Conservation (phyloP, 2,888 invertebrate species). For the Eumerus sabulonum region DNA sequence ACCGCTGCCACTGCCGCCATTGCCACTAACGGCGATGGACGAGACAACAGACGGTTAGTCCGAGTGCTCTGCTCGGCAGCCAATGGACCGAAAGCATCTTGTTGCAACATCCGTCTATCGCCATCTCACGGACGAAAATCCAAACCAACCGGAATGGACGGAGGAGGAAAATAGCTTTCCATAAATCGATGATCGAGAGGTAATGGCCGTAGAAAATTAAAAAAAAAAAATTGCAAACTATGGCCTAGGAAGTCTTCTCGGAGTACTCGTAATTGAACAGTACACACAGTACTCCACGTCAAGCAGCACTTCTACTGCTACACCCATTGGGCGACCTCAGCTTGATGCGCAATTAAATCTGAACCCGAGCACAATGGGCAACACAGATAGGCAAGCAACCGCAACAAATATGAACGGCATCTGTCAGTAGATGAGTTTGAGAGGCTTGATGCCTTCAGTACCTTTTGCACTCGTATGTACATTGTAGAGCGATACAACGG, state of each 20-base stretch:
- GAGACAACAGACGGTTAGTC: too few species aligned
- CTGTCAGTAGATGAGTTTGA: conserved; percentile 33
- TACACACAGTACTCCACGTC: background rate
- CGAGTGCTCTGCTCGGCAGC: too few species aligned
- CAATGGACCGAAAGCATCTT: conserved; percentile 38
- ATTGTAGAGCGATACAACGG: conserved; percentile 30
- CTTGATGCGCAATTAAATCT: conserved; percentile 69
- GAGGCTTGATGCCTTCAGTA: conserved; percentile 28
- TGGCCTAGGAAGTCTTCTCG: conserved; percentile 44
- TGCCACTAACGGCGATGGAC: too few species aligned
- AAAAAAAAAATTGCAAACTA: conserved; percentile 55
- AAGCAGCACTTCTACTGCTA: conserved; percentile 28
- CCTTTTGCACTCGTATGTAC: conserved; percentile 22
- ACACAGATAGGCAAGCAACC: conserved; percentile 35
- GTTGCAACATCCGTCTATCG: conserved; percentile 58
- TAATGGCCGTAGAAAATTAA: conserved; percentile 67
- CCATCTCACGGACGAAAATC: conserved; percentile 41
- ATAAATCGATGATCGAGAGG: conserved; percentile 68
- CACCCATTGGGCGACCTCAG: conserved; percentile 63
- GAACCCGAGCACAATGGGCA: conserved; percentile 39
- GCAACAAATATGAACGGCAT: conserved; percentile 55
- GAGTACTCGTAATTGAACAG: conserved; percentile 42
- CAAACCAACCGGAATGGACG: conserved; percentile 52
- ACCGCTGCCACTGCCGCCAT: background rate
- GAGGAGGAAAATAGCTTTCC: conserved; percentile 47